Evolutionary conservation across 1,140 invertebrate genomes (phyloP).

Genomic region (Odontomachus brunneus): DNA sequence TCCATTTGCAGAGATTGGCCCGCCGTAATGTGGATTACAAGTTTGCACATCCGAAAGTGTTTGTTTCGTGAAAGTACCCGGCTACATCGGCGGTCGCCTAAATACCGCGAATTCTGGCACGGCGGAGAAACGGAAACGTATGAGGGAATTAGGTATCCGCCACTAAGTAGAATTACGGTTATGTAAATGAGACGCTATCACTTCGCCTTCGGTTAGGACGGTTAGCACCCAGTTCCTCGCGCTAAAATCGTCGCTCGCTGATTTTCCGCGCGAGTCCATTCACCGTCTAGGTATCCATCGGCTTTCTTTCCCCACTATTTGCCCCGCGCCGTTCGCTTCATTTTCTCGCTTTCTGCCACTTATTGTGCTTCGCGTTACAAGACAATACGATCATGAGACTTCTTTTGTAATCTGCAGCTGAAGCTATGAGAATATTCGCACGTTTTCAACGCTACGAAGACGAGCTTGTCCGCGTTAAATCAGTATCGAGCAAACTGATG

Average conservation of each 20-base stretch:
- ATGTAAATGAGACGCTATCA: conserved; percentile 83
- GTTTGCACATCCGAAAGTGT: conserved; percentile 57
- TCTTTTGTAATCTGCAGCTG: conserved; percentile 61
- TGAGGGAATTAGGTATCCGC: conserved; percentile 76
- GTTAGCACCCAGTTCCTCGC: conserved; percentile 62
- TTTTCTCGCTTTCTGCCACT: conserved; percentile 48
- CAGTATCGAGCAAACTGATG: background rate
- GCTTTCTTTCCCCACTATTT: conserved; percentile 10
- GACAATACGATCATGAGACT: conserved; percentile 68
- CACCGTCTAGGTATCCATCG: conserved; percentile 3
- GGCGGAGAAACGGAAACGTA: conserved; percentile 75
- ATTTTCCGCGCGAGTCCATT: conserved; percentile 55
- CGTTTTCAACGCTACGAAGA: conserved; percentile 59
- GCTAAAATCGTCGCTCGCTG: conserved; percentile 57
- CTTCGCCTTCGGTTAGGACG: conserved; percentile 66
- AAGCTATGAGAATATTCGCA: conserved; percentile 69
- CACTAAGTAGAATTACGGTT: conserved; percentile 81
- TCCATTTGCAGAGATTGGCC: conserved; percentile 50
- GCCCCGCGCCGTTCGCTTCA: conserved; percentile 40
- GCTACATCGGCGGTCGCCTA: conserved; percentile 28
- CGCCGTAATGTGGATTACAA: conserved; percentile 55
- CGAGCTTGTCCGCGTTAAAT: conserved; percentile 25
- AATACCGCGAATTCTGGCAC: conserved; percentile 62
- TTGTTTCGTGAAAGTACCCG: conserved; percentile 57
- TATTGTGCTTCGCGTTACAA: conserved; percentile 46